Evolutionary conservation across 2,888 invertebrate species (phyloP), one percentile per base, ranked within the genome.

Genomic region (Tillus elongatus): DNA sequence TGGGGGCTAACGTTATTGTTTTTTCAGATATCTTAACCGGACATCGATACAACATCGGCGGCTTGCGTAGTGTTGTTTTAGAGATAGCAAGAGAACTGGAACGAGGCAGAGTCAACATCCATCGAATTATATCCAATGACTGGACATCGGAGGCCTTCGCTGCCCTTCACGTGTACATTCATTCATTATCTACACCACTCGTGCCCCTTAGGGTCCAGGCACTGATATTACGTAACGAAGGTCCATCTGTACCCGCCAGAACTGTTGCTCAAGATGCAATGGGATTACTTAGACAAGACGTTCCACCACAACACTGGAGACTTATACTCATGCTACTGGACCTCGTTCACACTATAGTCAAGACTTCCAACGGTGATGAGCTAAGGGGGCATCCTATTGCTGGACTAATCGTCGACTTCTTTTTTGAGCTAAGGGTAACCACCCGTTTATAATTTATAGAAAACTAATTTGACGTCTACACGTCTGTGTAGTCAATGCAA

Each of bases 181-280:
- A n/a, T n/a, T 19, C 24, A n/a, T 19, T 19, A 19, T n/a, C 6
- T 8, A 6, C 24, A 8, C 24, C 24, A 8, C n/a, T 19, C 6
- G 6, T 19, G 24, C 24, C 24, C n/a, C n/a, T 8, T 19, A 6
- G 6, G n/a, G 24, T 19, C 24, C 24, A 19, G 24, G 24, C n/a
- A 29, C n/a, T 16, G 28, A 24, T 37, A 16, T n/a, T 19, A 26
- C 13, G 15, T 13, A 67, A 63, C 40, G 64, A 66, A 28, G 67
- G 64, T 50, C 60, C 60, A 15, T 66, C 64, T 15, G 58, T 70
- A 35, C 54, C 58, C 2, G 61, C 67, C 2, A 65, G 66, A 49
- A 46, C 64, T 12, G 63, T 71, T 3, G 71, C 70, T 2, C 57
- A 60, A n/a, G 71, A 71, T 45, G 66, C 69, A 10, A 43, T 70